phyloP scores from a whole-genome alignment of 2,113 vertebrate species.

The Peromyscus polionotus region DNA sequence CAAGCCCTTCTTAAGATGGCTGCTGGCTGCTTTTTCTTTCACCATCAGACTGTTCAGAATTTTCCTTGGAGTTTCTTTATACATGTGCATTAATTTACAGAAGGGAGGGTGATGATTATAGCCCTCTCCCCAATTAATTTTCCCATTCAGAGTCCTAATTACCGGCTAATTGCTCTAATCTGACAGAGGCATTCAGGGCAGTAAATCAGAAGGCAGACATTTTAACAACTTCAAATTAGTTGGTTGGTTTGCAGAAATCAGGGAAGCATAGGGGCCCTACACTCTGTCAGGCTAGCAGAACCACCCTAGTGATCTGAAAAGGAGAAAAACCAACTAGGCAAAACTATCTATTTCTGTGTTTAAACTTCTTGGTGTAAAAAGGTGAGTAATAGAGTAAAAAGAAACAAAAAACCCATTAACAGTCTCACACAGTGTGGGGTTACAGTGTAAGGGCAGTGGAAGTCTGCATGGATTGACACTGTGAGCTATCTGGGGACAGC shows the following conservation, averaged over 20 bases:
- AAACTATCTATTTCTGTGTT: constrained; percentile 21
- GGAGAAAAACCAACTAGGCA: neutral
- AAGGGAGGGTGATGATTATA: constrained; percentile 28
- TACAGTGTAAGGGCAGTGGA: neutral
- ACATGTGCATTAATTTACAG: constrained; percentile 28
- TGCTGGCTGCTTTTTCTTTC: neutral
- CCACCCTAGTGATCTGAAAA: neutral
- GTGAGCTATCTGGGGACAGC: neutral
- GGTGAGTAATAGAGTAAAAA: neutral
- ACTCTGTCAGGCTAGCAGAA: neutral
- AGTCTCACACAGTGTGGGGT: neutral
- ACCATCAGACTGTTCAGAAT: neutral
- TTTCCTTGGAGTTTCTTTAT: neutral
- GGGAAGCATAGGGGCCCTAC: neutral
- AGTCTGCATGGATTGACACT: neutral
- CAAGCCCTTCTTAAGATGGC: neutral
- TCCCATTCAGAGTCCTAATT: constrained; percentile 62
- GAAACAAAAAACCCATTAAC: constrained; percentile 29
- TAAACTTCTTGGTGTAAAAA: constrained; percentile 43
- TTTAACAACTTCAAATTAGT: constrained; percentile 50
- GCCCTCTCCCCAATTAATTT: constrained; percentile 54
- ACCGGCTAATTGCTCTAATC: constrained; percentile 66
- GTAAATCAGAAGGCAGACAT: constrained; percentile 60
- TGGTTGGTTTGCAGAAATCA: neutral
- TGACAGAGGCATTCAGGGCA: neutral